A percentile compares a stretch with the other conserved stretches of the same genome.
Evolutionary conservation across 2,797 vertebrate species (phyloP).

Genomic region (Tokudaia muenninki): DNA sequence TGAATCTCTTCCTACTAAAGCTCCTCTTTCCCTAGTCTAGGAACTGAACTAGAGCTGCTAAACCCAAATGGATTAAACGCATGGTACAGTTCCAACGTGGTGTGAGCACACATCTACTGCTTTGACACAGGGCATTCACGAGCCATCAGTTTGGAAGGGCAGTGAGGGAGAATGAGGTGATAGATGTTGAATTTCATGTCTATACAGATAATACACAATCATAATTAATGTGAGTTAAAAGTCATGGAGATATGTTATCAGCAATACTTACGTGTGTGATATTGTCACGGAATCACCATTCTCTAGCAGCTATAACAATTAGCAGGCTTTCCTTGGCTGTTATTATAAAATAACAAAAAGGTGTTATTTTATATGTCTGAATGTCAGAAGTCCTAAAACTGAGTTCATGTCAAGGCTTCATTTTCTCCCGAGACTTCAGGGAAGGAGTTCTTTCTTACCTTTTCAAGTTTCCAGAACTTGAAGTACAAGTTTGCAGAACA

Average conservation of each 20-base stretch:
- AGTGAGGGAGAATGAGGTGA: background rate
- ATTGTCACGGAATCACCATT: background rate
- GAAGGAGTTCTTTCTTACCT: background rate
- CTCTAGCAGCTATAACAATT: background rate
- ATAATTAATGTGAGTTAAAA: slow-evolving; percentile 20
- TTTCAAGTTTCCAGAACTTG: background rate
- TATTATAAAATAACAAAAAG: background rate
- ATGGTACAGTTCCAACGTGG: background rate
- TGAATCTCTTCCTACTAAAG: background rate
- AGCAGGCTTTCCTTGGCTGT: background rate
- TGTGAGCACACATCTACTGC: background rate
- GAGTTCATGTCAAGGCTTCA: background rate
- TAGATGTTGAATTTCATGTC: background rate
- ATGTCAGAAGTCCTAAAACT: background rate
- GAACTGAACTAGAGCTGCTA: background rate
- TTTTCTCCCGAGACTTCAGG: background rate
- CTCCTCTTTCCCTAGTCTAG: no score
- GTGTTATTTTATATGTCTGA: background rate
- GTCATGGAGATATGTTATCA: background rate
- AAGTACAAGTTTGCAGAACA: background rate
- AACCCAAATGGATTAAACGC: background rate
- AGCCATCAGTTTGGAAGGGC: background rate
- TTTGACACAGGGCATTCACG: background rate
- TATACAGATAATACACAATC: background rate
- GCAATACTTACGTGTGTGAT: background rate